Conservation (phyloP, 1,140 invertebrate species). For the Platorchestia sp. region DNA sequence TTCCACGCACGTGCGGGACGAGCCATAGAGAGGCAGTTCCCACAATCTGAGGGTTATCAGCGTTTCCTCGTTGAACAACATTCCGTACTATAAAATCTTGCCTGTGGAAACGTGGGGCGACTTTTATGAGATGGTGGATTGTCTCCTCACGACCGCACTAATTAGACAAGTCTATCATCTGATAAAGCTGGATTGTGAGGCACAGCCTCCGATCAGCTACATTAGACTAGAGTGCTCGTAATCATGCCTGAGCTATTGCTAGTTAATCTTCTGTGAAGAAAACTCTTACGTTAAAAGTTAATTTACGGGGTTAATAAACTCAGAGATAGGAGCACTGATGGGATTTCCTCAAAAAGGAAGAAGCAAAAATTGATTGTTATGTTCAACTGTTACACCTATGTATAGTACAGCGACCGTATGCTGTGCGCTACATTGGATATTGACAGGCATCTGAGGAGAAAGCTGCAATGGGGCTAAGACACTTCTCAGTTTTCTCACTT, state of each 20-base stretch:
- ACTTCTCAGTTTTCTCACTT: too few species aligned
- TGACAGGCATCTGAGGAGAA: too few species aligned
- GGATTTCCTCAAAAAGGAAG: neutral
- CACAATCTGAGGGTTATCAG: neutral
- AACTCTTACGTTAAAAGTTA: too few species aligned
- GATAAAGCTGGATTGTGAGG: neutral
- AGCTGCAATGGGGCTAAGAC: too few species aligned
- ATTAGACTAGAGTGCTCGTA: neutral
- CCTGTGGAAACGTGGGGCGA: neutral
- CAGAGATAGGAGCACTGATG: neutral
- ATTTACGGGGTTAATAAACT: neutral
- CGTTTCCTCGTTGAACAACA: neutral
- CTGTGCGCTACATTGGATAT: too few species aligned
- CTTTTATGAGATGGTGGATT: neutral
- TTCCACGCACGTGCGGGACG: neutral
- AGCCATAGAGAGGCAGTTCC: neutral
- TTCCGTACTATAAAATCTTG: neutral
- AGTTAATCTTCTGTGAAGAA: neutral
- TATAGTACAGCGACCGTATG: too few species aligned
- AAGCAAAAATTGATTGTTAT: neutral
- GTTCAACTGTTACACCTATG: neutral
- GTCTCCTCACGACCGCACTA: neutral
- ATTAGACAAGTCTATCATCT: slow-evolving; percentile 9
- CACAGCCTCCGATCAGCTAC: neutral
- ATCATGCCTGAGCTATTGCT: neutral